Conservation (phyloP, 2,888 invertebrate genomes). For the Caenorhabditis afra region DNA sequence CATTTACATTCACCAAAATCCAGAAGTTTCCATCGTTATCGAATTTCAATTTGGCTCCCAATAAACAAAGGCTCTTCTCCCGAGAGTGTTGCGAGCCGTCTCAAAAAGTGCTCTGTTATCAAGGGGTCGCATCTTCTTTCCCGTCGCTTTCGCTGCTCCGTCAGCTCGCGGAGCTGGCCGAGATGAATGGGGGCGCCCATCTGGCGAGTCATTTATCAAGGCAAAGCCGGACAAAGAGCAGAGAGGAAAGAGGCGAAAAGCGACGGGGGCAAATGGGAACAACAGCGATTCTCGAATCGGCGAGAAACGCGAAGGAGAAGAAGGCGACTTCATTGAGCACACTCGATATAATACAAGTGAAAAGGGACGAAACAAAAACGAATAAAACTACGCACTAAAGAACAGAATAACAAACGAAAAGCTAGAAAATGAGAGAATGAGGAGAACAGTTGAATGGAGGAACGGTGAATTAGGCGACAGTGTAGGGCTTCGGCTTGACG, state of each 20-base stretch:
- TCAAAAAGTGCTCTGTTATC: slow-evolving; percentile 22
- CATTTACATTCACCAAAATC: too few species aligned
- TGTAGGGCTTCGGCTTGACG: slow-evolving; percentile 76
- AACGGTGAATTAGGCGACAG: slow-evolving; percentile 66
- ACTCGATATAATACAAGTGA: slow-evolving; percentile 36
- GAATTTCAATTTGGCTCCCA: neutral
- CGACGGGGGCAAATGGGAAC: slow-evolving; percentile 1
- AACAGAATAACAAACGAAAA: slow-evolving; percentile 12
- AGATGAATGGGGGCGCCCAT: slow-evolving; percentile 26
- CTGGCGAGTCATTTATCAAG: slow-evolving; percentile 39
- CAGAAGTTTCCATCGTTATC: neutral
- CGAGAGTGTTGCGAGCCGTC: slow-evolving; percentile 5
- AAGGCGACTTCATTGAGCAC: slow-evolving; percentile 33
- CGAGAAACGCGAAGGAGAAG: neutral
- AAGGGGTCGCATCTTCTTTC: slow-evolving; percentile 24
- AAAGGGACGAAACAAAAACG: slow-evolving; percentile 4
- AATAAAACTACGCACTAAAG: slow-evolving; percentile 5
- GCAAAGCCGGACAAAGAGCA: slow-evolving; percentile 35
- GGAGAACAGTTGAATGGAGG: neutral
- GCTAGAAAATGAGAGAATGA: slow-evolving; percentile 9
- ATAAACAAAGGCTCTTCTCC: neutral
- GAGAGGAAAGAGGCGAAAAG: neutral
- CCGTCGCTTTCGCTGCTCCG: neutral
- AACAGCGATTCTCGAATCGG: neutral
- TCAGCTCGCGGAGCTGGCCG: neutral